Base-by-base conservation (phyloP, 1,140 invertebrate genomes). In the Ips typographus region DNA sequence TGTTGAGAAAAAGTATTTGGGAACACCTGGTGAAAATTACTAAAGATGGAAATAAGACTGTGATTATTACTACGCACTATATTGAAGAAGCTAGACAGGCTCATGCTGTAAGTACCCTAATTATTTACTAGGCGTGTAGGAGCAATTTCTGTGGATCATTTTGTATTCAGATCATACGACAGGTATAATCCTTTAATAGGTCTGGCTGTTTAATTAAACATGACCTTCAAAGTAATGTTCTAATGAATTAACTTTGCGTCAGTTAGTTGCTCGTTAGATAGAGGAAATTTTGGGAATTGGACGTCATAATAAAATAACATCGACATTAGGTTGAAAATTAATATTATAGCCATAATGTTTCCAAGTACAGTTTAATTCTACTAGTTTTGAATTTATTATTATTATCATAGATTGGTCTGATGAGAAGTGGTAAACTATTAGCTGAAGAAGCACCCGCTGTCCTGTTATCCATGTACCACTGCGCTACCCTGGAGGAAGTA, bases 371-470 rank as follows among this genome's bases (percentile, higher is more conserved):
- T 22, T 22, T 22, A 22, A 22, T 22, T 22, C 22, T 22, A 22
- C 22, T 22, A 22, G 22, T 22, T 22, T 22, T 22, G 22, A 22
- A 22, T 22, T 22, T 22, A 22, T 22, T 22, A 22, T 22, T 22
- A 22, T 22, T 22, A 22, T 57, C 40, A n/a, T 53, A 95, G 93
- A 96, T 97, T 77, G 95, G 95, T 71, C 83, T 98, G 40, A 98
- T 98, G 95, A 85, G 96, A 72, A 93, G 90, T 75, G 95, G 96
- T 7, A 86, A 92, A 52, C 83, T 98, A 44, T 81, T 98, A 73
- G 95, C 95, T 0, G 95, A 98, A 83, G 92, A 96, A 78, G 92
- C 94, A 2, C 96, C 96, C 1, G 88, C 91, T 43, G 88, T 89
- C 40, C 84, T 98, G 0, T 85, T 98, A 39, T 84, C 88, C 3